phyloP scores from a whole-genome alignment of 2,797 vertebrate species.

The Anabas testudineus region DNA sequence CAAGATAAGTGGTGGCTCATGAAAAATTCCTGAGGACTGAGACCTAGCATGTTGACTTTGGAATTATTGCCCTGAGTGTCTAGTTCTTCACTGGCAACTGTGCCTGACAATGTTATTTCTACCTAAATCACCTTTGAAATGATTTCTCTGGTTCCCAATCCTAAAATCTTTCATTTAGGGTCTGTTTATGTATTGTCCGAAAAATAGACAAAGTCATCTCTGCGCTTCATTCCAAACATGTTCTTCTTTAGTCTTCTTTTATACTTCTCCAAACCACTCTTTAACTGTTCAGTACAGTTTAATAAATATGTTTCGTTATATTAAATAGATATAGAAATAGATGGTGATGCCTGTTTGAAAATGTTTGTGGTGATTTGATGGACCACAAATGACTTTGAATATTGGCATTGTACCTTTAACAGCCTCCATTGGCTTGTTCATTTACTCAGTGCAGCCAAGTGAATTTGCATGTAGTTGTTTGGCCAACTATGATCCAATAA shows the following conservation, averaged over 20 bases:
- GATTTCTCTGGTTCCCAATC: slow-evolving; percentile 46
- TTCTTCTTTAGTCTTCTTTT: slow-evolving; percentile 22
- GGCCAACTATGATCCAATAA: not conserved
- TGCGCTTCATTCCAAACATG: slow-evolving; percentile 49
- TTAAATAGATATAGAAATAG: not conserved
- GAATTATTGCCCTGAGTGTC: slow-evolving; percentile 75
- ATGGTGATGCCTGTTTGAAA: slow-evolving; percentile 1
- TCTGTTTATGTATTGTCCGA: slow-evolving; percentile 48
- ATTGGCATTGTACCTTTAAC: not conserved
- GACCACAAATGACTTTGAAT: not conserved
- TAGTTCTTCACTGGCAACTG: slow-evolving; percentile 64
- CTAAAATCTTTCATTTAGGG: slow-evolving; percentile 50
- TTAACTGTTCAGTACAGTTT: slow-evolving; percentile 26
- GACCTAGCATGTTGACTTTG: slow-evolving; percentile 80
- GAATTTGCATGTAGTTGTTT: not conserved
- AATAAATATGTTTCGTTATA: not conserved
- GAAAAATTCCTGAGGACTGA: slow-evolving; percentile 84
- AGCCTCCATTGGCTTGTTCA: not conserved
- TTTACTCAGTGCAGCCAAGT: not conserved
- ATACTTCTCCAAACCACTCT: slow-evolving; percentile 8
- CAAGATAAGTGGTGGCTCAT: slow-evolving; percentile 87
- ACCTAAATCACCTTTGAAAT: slow-evolving; percentile 69
- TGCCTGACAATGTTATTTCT: slow-evolving; percentile 76
- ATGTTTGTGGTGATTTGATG: not conserved
- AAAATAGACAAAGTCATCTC: slow-evolving; percentile 38